Evolutionary conservation across 2,113 vertebrate species (phyloP), one percentile per base, ranked within the genome.

Genomic region (Thamnaconus septentrionalis): DNA sequence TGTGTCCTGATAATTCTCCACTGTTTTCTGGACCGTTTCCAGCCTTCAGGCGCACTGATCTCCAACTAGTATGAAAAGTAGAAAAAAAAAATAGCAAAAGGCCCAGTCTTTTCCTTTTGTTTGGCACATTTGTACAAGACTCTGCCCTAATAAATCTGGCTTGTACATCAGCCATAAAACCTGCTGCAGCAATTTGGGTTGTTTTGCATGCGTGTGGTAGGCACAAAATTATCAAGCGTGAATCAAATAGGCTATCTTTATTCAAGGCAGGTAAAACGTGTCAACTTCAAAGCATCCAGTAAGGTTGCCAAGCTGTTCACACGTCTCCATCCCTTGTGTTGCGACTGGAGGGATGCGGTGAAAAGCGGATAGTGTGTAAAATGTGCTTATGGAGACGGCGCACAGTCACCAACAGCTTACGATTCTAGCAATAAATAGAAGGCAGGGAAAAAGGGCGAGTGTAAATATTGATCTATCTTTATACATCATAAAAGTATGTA

Each of bases 1-100:
- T 81, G 82, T 85, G 84, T 83, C 81, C 84, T 75, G 69, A 76
- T 87, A 87, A 84, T 82, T 80, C 73, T 79, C 81, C 88, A 78
- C 76, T 78, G 78, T 85, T 86, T 84, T 76, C 71, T 84, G 75
- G 77, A 87, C 58, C 74, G 63, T 55, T 71, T 87, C 76, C 82
- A 85, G 81, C 67, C 79, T 82, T 69, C 62, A 52, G 64, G 75
- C 83, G 81, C 59, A 71, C 68, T 80, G 79, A 76, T 80, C 80
- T 83, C 71, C 77, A 85, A 82, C 82, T 80, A 79, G 61, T 74
- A 64, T 12, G 48, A 80, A 68, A 77, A 62, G 77, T 81, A 66
- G 61, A 80, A 80, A 76, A 31, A 31, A 31, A 31, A 31, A 31
- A 31, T 2, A 31, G 66, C 49, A 72, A 83, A 62, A 55, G 61